phyloP scores from a whole-genome alignment of 2,797 vertebrate species.

The Merluccius polli region DNA sequence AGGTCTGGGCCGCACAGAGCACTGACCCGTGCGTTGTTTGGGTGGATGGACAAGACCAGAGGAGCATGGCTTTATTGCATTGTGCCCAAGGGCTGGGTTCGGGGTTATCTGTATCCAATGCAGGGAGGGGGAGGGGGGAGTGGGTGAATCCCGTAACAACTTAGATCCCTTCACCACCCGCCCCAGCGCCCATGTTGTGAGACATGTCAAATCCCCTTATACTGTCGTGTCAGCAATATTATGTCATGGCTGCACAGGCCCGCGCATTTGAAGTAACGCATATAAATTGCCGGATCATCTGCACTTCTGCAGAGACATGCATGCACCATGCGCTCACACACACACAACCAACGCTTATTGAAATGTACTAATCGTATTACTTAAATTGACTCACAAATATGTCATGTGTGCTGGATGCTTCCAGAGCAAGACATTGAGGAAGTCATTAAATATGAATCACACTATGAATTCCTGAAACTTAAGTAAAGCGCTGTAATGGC shows the following conservation, averaged over 20 bases:
- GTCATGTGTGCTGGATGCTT: background rate
- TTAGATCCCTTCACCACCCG: slow-evolving; percentile 27
- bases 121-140: slow-evolving; percentile 46
- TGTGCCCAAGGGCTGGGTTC: slow-evolving; percentile 38
- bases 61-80: slow-evolving; percentile 25
- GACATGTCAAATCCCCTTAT: slow-evolving; percentile 50
- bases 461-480: slow-evolving; percentile 30
- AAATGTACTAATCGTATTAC: background rate
- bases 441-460: background rate
- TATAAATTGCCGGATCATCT: background rate
- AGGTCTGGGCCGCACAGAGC: background rate
- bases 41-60: slow-evolving; percentile 22
- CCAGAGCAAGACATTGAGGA: background rate
- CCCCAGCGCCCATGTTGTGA: slow-evolving; percentile 43
- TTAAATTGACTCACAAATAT: background rate
- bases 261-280: slow-evolving; percentile 16
- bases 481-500: slow-evolving; percentile 43
- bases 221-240: slow-evolving; percentile 42
- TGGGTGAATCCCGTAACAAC: slow-evolving; percentile 46
- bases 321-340: slow-evolving; percentile 2
- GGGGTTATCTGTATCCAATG: slow-evolving; percentile 39
- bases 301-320: background rate
- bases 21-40: background rate
- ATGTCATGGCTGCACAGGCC: slow-evolving; percentile 39
- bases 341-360: too few species aligned